phyloP scores from a whole-genome alignment of 2,888 invertebrate species.

The Corythucha ciliata region DNA sequence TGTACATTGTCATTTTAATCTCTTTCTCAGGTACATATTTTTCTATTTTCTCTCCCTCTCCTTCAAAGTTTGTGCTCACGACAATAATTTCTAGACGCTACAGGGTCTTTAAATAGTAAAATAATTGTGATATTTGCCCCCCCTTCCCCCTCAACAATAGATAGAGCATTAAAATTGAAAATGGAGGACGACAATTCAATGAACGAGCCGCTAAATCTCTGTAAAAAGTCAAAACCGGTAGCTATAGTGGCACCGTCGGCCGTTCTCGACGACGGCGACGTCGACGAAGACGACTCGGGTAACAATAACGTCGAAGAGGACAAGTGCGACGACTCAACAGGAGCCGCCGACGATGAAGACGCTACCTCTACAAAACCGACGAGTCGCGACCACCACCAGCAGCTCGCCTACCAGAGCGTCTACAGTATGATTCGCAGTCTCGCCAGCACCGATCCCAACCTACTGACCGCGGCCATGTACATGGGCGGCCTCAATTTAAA shows the following conservation, averaged over 20 bases:
- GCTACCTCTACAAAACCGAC: slow-evolving; percentile 36
- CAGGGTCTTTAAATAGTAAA: no score
- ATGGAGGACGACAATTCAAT: slow-evolving; percentile 31
- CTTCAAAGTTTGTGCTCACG: slow-evolving; percentile 23
- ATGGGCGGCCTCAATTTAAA: slow-evolving; percentile 39
- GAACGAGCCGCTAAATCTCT: slow-evolving; percentile 48
- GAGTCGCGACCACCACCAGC: slow-evolving; percentile 28
- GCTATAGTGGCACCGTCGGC: slow-evolving; percentile 48
- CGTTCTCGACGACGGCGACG: slow-evolving; percentile 32
- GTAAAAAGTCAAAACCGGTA: slow-evolving; percentile 46
- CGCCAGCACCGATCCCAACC: slow-evolving; percentile 42
- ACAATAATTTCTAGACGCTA: slow-evolving; percentile 29
- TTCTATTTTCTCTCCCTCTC: slow-evolving; percentile 18
- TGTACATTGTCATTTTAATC: slow-evolving; percentile 19
- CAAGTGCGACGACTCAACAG: slow-evolving; percentile 12
- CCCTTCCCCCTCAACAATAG: no score
- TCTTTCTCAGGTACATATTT: slow-evolving; percentile 20
- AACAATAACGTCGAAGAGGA: slow-evolving; percentile 30
- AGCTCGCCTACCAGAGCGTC: slow-evolving; percentile 35
- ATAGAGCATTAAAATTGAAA: no score
- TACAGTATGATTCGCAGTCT: slow-evolving; percentile 43
- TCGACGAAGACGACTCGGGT: slow-evolving; percentile 14
- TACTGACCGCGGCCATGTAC: slow-evolving; percentile 44
- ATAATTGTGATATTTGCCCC: no score
- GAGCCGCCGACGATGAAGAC: slow-evolving; percentile 18